A percentile compares a stretch with the other conserved stretches of the same genome.
Conservation (phyloP, 2,888 invertebrate genomes). For the Torymus auratus region DNA sequence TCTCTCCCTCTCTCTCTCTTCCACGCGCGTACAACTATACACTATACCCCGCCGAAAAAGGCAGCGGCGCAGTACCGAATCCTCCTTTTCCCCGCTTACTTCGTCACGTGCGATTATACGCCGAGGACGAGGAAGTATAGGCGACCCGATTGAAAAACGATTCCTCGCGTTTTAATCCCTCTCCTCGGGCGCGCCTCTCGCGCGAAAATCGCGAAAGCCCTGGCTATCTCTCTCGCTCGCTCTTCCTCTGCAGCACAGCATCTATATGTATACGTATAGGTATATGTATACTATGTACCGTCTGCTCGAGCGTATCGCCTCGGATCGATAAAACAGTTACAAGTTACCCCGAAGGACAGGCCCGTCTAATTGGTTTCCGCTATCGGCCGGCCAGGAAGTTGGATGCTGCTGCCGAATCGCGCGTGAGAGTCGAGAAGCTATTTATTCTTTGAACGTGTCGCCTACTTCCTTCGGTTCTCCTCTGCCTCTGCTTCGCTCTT, state of each 20-base stretch:
- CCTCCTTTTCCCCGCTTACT: slow-evolving; percentile 4
- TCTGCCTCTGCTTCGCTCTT: background rate
- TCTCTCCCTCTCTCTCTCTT: too few relatives aligned
- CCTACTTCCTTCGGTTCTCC: slow-evolving; percentile 2
- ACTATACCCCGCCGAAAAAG: slow-evolving; percentile 5
- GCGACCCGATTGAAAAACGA: slow-evolving; percentile 51
- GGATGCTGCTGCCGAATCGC: slow-evolving; percentile 50
- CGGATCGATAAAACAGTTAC: slow-evolving; percentile 59
- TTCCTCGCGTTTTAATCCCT: slow-evolving; percentile 48
- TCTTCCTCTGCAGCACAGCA: too few relatives aligned
- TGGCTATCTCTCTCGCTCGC: background rate
- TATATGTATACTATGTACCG: background rate
- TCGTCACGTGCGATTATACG: slow-evolving; percentile 39
- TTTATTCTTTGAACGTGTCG: slow-evolving; percentile 58
- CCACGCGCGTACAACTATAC: too few relatives aligned
- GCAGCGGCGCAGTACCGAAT: background rate
- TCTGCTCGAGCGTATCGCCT: slow-evolving; percentile 21
- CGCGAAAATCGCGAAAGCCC: slow-evolving; percentile 45
- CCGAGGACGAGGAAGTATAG: slow-evolving; percentile 7
- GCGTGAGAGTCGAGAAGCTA: slow-evolving; percentile 51
- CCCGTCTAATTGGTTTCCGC: slow-evolving; percentile 59
- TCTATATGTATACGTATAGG: background rate
- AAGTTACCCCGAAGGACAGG: slow-evolving; percentile 55
- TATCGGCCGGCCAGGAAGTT: slow-evolving; percentile 56
- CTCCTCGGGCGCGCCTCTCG: background rate